Evolutionary conservation across 2,888 invertebrate species (phyloP), one percentile per base, ranked within the genome.

Genomic region (Drosophila planitibia): DNA sequence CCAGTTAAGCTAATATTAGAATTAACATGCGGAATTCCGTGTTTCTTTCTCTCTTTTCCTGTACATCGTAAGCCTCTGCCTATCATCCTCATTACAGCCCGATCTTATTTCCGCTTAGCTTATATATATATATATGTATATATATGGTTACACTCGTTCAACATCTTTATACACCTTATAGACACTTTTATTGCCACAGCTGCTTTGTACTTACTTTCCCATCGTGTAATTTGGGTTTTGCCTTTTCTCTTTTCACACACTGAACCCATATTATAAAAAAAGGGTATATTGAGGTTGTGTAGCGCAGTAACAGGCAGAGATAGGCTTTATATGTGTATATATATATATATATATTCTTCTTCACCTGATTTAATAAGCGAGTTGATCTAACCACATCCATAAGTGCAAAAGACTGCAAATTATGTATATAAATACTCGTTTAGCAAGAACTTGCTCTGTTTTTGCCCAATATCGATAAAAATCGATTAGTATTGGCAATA

Each of bases 1-100:
- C 35, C 57, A 57, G 57, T 69, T 57, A 41, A 69, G 52, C 52
- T 44, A 59, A 58, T 44, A 69, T 58, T 58, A 72, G 63, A 72
- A 72, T 71, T 72, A 63, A 72, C 64, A 72, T 64, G 53, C 64
- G 64, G 65, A 72, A 73, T 72, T 71, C 72, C 62, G 72, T 32
- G 44, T 70, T 52, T 28, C 2, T 22, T 22, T 63, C 32, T 53
- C 39, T 54, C 28, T 19, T 19, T 51, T 47, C 25, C 47, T 47
- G 47, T 16, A 16, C 22, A 47, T 25, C 47, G 25, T 16, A 47
- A 47, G 47, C 25, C 47, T 25, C 47, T 47, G 47, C 47, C 7
- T 47, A 25, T 49, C 51, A 52, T 35, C 64, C 41, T 52, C 52
- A 52, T n/a, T 32, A 25, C 55, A 25, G 16, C 39, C 33, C 25